Evolutionary conservation across 2,113 vertebrate genomes (phyloP).

Genomic region (Sinocyclocheilus rhinocerous): DNA sequence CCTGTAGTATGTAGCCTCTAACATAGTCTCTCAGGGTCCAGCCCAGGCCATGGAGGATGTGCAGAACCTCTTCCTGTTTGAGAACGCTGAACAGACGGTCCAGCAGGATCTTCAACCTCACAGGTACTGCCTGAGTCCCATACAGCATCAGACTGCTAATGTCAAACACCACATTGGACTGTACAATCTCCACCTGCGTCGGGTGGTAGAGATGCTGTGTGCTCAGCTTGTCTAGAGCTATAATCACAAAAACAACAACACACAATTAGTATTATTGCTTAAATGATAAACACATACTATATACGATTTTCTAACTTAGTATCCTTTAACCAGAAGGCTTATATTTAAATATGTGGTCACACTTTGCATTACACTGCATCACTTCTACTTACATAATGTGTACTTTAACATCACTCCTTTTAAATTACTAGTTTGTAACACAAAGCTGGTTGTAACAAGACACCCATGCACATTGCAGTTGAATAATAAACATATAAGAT

Average conservation of each 20-base stretch:
- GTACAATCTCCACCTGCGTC: conserved; percentile 90
- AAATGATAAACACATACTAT: not conserved
- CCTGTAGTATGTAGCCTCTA: conserved; percentile 90
- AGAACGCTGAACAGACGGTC: conserved; percentile 89
- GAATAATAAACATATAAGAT: not conserved
- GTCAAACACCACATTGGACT: conserved; percentile 90
- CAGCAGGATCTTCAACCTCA: conserved; percentile 87
- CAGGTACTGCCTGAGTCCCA: conserved; percentile 85
- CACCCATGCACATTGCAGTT: not conserved
- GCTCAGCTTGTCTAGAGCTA: conserved; percentile 90
- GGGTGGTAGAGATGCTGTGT: conserved; percentile 90
- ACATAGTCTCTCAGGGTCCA: conserved; percentile 90
- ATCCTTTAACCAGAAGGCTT: not conserved
- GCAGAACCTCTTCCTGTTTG: conserved; percentile 88
- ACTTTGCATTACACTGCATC: not conserved
- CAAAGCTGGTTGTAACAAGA: not conserved
- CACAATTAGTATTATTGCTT: conserved; percentile 6
- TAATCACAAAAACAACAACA: conserved; percentile 45
- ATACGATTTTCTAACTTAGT: not conserved
- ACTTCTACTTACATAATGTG: not conserved
- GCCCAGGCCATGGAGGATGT: conserved; percentile 87
- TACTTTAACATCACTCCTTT: not conserved
- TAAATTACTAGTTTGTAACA: not conserved
- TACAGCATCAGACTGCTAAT: conserved; percentile 92
- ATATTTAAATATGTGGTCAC: not conserved